Evolutionary conservation across 2,113 vertebrate species (phyloP).

Genomic region (Excalfactoria chinensis): DNA sequence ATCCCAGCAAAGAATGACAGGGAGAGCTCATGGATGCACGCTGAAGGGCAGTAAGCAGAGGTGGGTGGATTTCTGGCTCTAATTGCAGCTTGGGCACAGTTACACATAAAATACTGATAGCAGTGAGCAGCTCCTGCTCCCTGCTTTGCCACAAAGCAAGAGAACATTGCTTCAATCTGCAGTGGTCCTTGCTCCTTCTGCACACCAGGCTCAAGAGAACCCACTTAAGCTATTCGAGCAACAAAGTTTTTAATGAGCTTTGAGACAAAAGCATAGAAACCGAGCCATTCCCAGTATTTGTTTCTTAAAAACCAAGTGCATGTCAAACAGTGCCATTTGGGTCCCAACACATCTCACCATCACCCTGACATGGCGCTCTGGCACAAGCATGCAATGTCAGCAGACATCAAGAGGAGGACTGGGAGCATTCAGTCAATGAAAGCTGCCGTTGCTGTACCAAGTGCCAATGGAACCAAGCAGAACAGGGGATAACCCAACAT

Average conservation of each 20-base stretch:
- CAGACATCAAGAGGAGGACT: fast-evolving
- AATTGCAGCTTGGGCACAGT: background rate
- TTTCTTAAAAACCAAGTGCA: background rate
- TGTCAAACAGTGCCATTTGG: background rate
- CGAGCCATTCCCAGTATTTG: background rate
- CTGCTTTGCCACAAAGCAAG: background rate
- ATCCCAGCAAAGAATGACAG: background rate
- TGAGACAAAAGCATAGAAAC: background rate
- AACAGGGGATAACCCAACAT: background rate
- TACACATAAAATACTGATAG: background rate
- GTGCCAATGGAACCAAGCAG: fast-evolving
- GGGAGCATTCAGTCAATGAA: background rate
- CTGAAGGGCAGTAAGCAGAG: background rate
- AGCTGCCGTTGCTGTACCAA: fast-evolving
- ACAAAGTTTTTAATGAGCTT: background rate
- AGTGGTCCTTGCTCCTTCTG: background rate
- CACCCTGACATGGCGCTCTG: background rate
- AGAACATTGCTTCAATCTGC: background rate
- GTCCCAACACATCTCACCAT: background rate
- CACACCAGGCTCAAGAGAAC: background rate
- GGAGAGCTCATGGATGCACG: fast-evolving
- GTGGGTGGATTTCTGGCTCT: background rate
- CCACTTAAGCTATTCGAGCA: background rate
- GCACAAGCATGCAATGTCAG: background rate
- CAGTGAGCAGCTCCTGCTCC: background rate